Evolutionary conservation across 2,888 invertebrate species (phyloP), one percentile per base, ranked within the genome.

Genomic region (Meghimatium bilineatum): DNA sequence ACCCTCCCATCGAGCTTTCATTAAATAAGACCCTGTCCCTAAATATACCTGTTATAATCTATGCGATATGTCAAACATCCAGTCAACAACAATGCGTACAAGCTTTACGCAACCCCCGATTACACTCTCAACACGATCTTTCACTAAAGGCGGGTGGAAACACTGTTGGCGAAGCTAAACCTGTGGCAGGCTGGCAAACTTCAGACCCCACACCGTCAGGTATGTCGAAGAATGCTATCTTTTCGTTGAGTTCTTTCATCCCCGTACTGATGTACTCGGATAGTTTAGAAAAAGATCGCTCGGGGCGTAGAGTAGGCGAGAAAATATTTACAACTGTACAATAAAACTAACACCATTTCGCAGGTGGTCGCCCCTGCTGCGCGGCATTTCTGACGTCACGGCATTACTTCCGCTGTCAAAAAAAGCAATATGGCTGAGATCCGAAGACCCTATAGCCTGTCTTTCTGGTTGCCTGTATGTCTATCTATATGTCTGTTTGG

Each of bases 281-380:
- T 36, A 76, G 76, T 60, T 60, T 60, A 34, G 60, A 29, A 60
- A 76, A 76, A 56, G 76, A 76, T 76, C 44, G 76, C 60, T 36
- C 26, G 29, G 12, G 32, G 60, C 56, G 60, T 10, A 32, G 60
- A 60, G 60, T n/a, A 36, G 76, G 76, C 76, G 76, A 76, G 76
- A 76, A 60, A 76, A 60, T 76, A 76, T 76, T 76, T 76, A 76
- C 76, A 76, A 76, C 60, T 76, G 34, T 20, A 34, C 60, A 76
- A 76, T 76, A 76, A 76, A 76, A 60, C 76, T 76, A 76, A 60
- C 76, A 60, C 34, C 76, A 26, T 34, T 60, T 76, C 60, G 36
- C 76, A 56, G 76, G 76, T 76, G 76, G 60, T 76, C 76, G 76
- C 56, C 76, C 52, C 60, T 76, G 76, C 36, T 26, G 76, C 34